Percentiles rank a stretch among this genome's conserved stretches.
Evolutionary conservation across 2,113 vertebrate species (phyloP).

Genomic region (Capricornis sumatraensis): DNA sequence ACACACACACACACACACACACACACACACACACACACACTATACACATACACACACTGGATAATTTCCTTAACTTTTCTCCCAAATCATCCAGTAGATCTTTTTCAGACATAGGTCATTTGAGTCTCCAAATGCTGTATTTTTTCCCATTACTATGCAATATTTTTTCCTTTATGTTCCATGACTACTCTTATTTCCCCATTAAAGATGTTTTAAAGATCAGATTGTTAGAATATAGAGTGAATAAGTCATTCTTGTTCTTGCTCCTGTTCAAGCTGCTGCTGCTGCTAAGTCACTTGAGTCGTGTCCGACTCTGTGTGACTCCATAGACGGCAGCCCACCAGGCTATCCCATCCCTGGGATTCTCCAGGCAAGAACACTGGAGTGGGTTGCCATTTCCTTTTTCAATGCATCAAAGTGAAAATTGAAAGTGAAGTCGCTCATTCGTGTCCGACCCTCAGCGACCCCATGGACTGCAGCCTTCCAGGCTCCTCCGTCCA

Average conservation of each 20-base stretch:
- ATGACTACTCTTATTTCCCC: background rate
- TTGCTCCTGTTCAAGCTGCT: background rate
- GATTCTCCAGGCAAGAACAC: no score
- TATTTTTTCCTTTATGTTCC: background rate
- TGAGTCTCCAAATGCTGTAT: background rate
- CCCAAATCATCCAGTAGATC: background rate
- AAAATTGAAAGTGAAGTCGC: no score
- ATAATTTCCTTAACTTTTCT: background rate
- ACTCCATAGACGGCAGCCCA: accelerated
- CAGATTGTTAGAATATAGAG: background rate
- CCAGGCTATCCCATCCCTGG: no score
- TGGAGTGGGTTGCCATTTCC: no score
- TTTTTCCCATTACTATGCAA: background rate
- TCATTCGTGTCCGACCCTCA: no score
- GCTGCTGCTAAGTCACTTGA: no score
- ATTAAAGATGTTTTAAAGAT: background rate
- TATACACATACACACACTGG: background rate
- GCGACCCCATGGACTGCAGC: no score
- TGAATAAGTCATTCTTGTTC: background rate
- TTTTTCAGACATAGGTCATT: background rate
- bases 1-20: background rate
- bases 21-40: background rate
- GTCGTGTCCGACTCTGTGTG: no score
- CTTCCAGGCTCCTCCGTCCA: no score
- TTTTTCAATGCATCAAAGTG: no score